phyloP scores from a whole-genome alignment of 2,797 vertebrate species.

The Triplophysa yarkandensis region DNA sequence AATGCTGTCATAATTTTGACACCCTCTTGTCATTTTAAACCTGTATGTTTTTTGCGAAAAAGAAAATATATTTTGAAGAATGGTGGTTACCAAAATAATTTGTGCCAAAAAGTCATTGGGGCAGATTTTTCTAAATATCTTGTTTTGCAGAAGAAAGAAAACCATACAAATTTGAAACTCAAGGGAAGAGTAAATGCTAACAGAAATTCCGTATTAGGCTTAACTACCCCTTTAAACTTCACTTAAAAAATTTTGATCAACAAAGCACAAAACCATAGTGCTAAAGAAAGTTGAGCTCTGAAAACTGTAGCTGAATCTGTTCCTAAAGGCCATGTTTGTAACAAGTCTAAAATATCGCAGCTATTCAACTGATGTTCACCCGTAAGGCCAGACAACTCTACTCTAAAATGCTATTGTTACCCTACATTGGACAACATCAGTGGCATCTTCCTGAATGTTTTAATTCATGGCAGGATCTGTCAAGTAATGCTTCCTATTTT shows the following conservation, averaged over 20 bases:
- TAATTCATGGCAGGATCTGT: constrained; percentile 31
- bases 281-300: constrained; percentile 2
- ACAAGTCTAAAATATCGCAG: constrained; percentile 18
- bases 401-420: constrained; percentile 26
- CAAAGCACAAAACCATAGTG: background rate
- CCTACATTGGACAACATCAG: background rate
- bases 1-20: too few relatives aligned
- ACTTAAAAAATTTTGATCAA: background rate
- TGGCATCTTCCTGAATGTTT: constrained; percentile 39
- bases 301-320: background rate
- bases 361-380: constrained; percentile 33
- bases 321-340: constrained; percentile 14
- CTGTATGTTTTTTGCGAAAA: too few relatives aligned
- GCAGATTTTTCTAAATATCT: too few relatives aligned
- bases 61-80: too few relatives aligned
- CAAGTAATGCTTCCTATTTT: background rate
- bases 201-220: too few relatives aligned
- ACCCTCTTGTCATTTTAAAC: too few relatives aligned
- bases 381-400: constrained; percentile 38
- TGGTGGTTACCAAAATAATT: too few relatives aligned
- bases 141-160: too few relatives aligned
- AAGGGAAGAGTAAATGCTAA: too few relatives aligned
- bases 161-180: too few relatives aligned
- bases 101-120: too few relatives aligned
- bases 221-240: too few relatives aligned